These are phyloP conservation scores for Microchrysa polita DNA, from an alignment of 2,888 invertebrate genomes.

Conservation along the genomic window DNA sequence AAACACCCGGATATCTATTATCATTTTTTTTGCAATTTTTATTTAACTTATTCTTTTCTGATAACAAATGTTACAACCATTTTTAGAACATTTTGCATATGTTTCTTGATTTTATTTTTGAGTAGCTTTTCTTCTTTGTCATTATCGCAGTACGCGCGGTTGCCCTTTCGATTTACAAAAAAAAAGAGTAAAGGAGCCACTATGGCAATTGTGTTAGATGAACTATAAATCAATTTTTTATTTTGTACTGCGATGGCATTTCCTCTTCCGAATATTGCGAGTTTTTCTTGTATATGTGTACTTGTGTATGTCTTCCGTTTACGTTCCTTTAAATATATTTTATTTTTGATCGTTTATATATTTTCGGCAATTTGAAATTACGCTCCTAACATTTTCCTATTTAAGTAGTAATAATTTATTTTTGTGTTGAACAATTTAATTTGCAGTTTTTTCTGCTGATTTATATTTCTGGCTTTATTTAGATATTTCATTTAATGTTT, in stretches of 20 bases:
- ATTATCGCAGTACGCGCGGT: not conserved
- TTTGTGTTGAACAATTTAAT: slow-evolving; percentile 26
- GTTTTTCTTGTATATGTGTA: slow-evolving; percentile 16
- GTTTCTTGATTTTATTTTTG: not conserved
- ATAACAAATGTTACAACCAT: slow-evolving; percentile 51
- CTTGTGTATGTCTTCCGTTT: not conserved
- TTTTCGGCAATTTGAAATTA: no score
- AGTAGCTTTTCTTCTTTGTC: slow-evolving; percentile 8
- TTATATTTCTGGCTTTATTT: not conserved
- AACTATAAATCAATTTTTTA: not conserved
- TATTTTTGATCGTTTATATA: slow-evolving; percentile 19
- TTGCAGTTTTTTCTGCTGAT: slow-evolving; percentile 6
- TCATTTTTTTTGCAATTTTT: slow-evolving; percentile 40
- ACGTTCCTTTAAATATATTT: slow-evolving; percentile 6
- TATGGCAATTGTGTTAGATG: no score
- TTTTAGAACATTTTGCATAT: slow-evolving; percentile 49
- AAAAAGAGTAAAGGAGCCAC: no score
- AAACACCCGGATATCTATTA: not conserved
- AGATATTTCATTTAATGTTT: slow-evolving; percentile 6
- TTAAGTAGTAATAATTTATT: slow-evolving; percentile 13
- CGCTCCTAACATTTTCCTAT: no score
- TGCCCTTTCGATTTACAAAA: no score
- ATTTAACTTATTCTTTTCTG: slow-evolving; percentile 46
- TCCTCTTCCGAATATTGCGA: slow-evolving; percentile 18
- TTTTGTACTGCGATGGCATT: slow-evolving; percentile 8